Evolutionary conservation across 2,113 vertebrate species (phyloP).

Genomic region (Chaetorhynchus papuensis): DNA sequence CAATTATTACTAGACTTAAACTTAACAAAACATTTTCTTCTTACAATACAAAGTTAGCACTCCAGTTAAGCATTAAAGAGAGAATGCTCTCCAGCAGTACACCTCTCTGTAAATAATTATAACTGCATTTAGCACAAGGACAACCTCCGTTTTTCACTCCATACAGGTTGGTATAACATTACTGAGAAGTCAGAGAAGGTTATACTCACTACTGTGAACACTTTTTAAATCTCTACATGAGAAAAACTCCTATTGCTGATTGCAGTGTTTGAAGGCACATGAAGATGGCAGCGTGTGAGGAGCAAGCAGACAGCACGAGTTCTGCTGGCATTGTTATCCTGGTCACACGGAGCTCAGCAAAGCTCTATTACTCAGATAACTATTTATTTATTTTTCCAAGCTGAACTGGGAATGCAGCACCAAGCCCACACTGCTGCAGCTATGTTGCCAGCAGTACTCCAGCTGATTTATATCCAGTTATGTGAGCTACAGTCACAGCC

Average conservation of each 20-base stretch:
- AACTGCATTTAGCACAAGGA: background rate
- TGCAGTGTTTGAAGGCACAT: background rate
- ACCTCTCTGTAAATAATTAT: background rate
- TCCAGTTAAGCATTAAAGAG: background rate
- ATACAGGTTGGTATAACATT: background rate
- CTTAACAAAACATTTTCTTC: background rate
- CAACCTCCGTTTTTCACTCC: background rate
- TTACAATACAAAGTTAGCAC: background rate
- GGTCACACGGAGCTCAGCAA: background rate
- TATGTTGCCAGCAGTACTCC: background rate
- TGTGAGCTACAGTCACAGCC: background rate
- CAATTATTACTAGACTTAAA: background rate
- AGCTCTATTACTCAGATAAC: background rate
- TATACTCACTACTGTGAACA: background rate
- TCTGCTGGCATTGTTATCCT: background rate
- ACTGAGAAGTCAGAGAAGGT: background rate
- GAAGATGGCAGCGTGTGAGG: background rate
- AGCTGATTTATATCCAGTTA: background rate
- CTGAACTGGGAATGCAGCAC: background rate
- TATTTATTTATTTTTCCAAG: background rate
- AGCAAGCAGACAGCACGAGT: background rate
- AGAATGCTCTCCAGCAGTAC: background rate
- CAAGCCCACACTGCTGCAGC: background rate
- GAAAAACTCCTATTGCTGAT: background rate
- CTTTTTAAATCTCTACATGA: background rate